Evolutionary conservation across 2,797 vertebrate genomes (phyloP).

Genomic region (Semotilus atromaculatus): DNA sequence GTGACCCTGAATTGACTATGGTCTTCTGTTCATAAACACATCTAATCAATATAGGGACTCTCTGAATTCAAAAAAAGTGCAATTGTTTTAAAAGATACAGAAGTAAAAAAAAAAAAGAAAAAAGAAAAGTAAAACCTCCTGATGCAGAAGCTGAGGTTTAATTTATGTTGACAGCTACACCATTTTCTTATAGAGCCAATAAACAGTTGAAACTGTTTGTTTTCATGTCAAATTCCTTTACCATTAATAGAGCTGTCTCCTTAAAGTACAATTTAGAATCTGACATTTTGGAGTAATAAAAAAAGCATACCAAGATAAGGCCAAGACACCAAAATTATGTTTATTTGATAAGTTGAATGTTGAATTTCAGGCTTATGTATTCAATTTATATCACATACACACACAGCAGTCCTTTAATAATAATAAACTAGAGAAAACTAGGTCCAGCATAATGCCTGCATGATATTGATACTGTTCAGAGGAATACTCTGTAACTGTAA

Average conservation of each 20-base stretch:
- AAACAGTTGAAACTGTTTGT: not conserved
- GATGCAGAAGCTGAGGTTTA: not conserved
- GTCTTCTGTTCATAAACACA: slow-evolving; percentile 24
- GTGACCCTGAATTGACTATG: slow-evolving; percentile 17
- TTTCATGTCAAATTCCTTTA: not conserved
- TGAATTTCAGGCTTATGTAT: not conserved
- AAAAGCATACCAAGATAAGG: no score
- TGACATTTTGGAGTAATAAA: not conserved
- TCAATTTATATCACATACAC: not conserved
- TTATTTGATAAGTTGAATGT: not conserved
- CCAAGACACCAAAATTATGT: not conserved
- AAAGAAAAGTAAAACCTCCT: not conserved
- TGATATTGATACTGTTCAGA: slow-evolving; percentile 10
- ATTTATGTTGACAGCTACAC: not conserved
- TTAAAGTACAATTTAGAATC: not conserved
- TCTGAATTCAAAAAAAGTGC: slow-evolving; percentile 1
- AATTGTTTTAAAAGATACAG: not conserved
- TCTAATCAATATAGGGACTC: slow-evolving; percentile 5
- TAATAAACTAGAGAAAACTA: not conserved
- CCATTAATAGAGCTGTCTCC: not conserved
- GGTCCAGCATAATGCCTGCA: not conserved
- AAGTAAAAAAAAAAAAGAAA: not conserved
- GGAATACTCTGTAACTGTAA: not conserved
- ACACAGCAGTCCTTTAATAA: not conserved
- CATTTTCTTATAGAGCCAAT: not conserved